Conservation (phyloP, 2,888 invertebrate genomes). For the Bellardia pandia region DNA sequence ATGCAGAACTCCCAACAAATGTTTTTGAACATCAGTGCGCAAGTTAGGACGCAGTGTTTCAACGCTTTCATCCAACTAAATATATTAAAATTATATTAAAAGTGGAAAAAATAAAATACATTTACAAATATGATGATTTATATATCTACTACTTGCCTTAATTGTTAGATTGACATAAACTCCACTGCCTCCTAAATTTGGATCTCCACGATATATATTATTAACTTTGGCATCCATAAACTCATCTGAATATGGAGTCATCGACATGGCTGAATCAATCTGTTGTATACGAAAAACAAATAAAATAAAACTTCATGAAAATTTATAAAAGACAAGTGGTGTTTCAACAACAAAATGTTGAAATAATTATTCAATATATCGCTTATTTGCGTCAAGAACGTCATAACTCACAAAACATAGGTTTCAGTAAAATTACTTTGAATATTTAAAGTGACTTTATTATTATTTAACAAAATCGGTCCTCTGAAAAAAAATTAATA, state of each 20-base stretch:
- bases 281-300: conserved; percentile 79
- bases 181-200: conserved; percentile 88
- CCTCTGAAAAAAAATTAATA: too few species aligned
- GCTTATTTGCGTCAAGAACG: too few species aligned
- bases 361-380: too few species aligned
- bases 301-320: not conserved
- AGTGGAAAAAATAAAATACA: not conserved
- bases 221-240: conserved; percentile 93
- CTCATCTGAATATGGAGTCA: conserved; percentile 95
- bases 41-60: conserved; percentile 89
- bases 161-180: conserved; percentile 94
- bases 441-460: too few species aligned
- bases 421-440: too few species aligned
- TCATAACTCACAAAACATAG: too few species aligned
- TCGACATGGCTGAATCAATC: conserved; percentile 96
- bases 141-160: conserved; percentile 84
- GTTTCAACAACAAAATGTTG: too few species aligned
- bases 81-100: not conserved
- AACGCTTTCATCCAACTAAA: conserved; percentile 89
- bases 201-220: conserved; percentile 90
- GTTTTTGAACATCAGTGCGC: conserved; percentile 91
- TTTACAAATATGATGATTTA: not conserved
- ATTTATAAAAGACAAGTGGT: too few species aligned
- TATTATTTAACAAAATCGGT: too few species aligned
- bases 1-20: conserved; percentile 92